Percentiles rank a stretch among this genome's conserved stretches.
Conservation (phyloP, 2,888 invertebrate genomes). For the Polydrusus cervinus region DNA sequence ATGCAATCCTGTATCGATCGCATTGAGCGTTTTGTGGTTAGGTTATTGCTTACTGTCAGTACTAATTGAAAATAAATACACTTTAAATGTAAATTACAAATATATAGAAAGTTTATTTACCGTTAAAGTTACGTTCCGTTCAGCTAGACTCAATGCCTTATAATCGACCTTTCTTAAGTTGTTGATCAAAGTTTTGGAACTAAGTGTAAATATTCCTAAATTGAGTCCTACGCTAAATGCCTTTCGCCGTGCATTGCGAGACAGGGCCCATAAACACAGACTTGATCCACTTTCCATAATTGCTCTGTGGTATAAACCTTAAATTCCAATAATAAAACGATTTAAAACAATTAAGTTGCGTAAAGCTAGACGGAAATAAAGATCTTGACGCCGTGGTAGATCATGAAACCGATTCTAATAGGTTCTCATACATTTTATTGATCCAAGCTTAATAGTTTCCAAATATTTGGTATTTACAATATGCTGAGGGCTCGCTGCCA, state of each 20-base stretch:
- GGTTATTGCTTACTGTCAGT: too few species aligned
- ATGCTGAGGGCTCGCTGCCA: too few species aligned
- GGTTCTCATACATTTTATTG: too few species aligned
- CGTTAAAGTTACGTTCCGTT: constrained; percentile 17
- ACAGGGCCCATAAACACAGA: constrained; percentile 57
- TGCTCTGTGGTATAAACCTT: constrained; percentile 59
- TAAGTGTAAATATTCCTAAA: constrained; percentile 49
- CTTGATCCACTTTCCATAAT: constrained; percentile 61
- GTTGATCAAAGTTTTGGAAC: constrained; percentile 51
- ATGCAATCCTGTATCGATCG: too few species aligned
- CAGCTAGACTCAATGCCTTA: constrained; percentile 45
- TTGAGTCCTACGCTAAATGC: constrained; percentile 52
- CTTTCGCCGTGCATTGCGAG: constrained; percentile 46
- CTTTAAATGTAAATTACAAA: too few species aligned
- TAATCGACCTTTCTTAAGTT: constrained; percentile 53
- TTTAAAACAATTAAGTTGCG: background rate
- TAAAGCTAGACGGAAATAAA: too few species aligned
- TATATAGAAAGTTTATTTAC: constrained; percentile 19
- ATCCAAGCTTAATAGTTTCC: too few species aligned
- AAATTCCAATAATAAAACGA: constrained; percentile 1
- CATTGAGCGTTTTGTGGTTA: too few species aligned
- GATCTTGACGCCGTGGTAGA: too few species aligned
- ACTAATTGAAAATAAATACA: too few species aligned
- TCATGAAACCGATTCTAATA: too few species aligned
- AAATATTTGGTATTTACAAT: too few species aligned